Evolutionary conservation across 2,113 vertebrate species (phyloP), one percentile per base, ranked within the genome.

Genomic region (Tachycineta bicolor): DNA sequence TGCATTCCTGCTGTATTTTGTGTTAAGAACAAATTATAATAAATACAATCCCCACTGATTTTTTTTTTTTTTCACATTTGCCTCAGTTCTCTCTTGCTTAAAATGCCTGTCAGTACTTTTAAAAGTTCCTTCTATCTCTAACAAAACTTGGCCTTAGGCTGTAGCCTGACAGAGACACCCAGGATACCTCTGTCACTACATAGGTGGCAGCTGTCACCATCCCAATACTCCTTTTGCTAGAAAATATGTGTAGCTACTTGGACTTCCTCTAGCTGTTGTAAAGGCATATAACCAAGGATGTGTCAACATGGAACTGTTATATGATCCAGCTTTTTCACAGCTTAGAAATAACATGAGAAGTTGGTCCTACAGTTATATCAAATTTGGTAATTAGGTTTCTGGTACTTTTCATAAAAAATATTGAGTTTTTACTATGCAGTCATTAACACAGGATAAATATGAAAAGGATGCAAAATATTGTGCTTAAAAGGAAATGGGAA

Each of bases 141-240:
- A 81, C 90, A 97, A 97, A 93, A 96, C 84, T 94, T 94, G 89
- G 96, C 98, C 96, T 97, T 96, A 92, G 98, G 98, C 98, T 97
- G 74, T 93, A 93, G 71, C 83, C 94, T 97, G 94, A 97, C 97
- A 97, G 97, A 94, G 94, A 91, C 47, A 96, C 97, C 94, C 97
- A 95, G 95, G 97, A 96, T 79, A 97, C 83, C n/a, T 43, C 79
- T 69, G 44, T 97, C 92, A 85, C 95, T 92, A 96, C 91, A 95
- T 52, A 96, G 86, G 75, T 89, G 90, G 92, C 94, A 97, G 96
- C 96, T 98, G 98, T 97, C 97, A 96, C 81, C 58, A 64, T 79
- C 90, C 82, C 77, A 91, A 18, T 4, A 18, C 58, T 94, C 37
- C 63, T 94, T 94, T 92, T 89, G 64, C 90, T 97, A 86, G 71